Base-by-base conservation (phyloP, 2,888 invertebrate species). In the Dione vanillae region DNA sequence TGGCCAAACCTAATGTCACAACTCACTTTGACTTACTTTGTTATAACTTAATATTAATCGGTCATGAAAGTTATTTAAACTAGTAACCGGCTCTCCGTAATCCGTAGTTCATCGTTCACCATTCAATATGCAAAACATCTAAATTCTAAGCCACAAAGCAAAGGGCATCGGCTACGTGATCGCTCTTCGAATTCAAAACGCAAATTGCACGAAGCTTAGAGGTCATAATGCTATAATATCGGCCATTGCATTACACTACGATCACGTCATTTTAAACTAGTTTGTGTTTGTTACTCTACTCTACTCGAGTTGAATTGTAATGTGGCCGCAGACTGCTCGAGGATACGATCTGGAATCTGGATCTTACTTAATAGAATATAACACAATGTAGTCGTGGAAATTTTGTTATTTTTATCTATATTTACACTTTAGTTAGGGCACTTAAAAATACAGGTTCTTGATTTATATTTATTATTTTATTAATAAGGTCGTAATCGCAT, bases 111-210 rank as follows among this genome's bases (percentile, higher is more conserved):
- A 11, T n/a, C 16, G 61, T n/a, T 20, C 45, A 67, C 5, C 27
- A 5, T 27, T 27, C 56, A 16, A 54, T 45, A 56, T 54, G 68
- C 62, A 40, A 62, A 64, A 47, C 62, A 54, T 61, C 20, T 45
- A 35, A 64, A 40, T 35, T 19, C 16, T 37, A 49, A 64, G 14
- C 43, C 19, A 47, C 16, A 49, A n/a, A 40, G 41, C 47, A n/a
- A 51, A 19, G 16, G 51, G 14, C 27, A 51, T 19, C 52, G 52
- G 37, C 10, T 12, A 68, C 54, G 68, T 68, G 62, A 64, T 19
- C n/a, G 68, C 52, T 64, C 45, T 64, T 69, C 19, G 27, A 47
- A 69, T 64, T 64, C 54, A 62, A 62, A 62, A 40, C 68, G 16
- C 51, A 62, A 62, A 51, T 62, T 45, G 62, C 47, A 40, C 54